A percentile compares a stretch with the other conserved stretches of the same genome.
phyloP scores from a whole-genome alignment of 2,888 invertebrate genomes.

The Subacronicta megacephala region DNA sequence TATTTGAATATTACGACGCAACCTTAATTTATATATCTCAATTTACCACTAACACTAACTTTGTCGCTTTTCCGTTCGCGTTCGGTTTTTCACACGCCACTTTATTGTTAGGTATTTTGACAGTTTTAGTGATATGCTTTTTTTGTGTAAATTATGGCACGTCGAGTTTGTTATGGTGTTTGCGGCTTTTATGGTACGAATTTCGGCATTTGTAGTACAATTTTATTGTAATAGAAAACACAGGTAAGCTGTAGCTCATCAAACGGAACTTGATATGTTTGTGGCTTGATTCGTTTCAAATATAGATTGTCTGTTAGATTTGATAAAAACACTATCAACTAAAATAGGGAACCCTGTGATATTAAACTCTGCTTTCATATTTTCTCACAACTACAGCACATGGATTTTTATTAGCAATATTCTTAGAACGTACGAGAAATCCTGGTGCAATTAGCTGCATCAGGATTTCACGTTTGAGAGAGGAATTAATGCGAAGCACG shows the following conservation, averaged over 20 bases:
- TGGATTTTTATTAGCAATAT: constrained; percentile 10
- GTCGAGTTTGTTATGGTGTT: constrained; percentile 22
- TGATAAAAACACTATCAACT: too few relatives aligned
- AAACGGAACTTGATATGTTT: background rate
- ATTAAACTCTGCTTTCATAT: too few relatives aligned
- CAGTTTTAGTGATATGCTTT: constrained; percentile 46
- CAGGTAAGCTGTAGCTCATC: background rate
- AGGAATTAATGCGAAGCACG: constrained; percentile 20
- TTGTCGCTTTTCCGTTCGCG: constrained; percentile 15
- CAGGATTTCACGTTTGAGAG: constrained; percentile 7
- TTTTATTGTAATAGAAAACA: constrained; percentile 26
- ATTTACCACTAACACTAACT: constrained; percentile 20
- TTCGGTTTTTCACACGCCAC: constrained; percentile 43
- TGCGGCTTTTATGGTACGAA: constrained; percentile 23
- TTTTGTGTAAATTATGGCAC: constrained; percentile 41
- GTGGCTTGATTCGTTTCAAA: background rate
- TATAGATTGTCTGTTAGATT: background rate
- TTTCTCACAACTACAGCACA: too few relatives aligned
- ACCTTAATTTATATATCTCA: constrained; percentile 13
- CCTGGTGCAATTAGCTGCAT: constrained; percentile 9
- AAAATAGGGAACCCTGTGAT: too few relatives aligned
- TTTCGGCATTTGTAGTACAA: constrained; percentile 24
- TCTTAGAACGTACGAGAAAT: constrained; percentile 11
- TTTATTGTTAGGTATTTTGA: constrained; percentile 44
- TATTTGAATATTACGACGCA: constrained; percentile 5